Evolutionary conservation across 2,888 invertebrate species (phyloP), one percentile per base, ranked within the genome.

Genomic region (Acanthosepion lycidas): DNA sequence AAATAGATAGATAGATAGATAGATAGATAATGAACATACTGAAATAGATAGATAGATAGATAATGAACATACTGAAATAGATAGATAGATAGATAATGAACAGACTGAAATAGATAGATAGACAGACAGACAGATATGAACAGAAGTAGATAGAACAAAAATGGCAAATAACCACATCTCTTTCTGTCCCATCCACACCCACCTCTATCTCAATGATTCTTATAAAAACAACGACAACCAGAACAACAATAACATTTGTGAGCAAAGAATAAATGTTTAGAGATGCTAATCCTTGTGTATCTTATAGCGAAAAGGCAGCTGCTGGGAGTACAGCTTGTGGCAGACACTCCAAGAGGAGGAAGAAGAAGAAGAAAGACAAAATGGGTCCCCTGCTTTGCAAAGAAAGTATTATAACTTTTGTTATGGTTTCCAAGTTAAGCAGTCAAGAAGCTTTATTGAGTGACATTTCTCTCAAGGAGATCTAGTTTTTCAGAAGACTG

Each of bases 201-300:
- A 15, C n/a, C 8, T 78, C n/a, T 78, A n/a, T n/a, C 78, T 78
- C 33, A n/a, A 78, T 78, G 78, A 33, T 78, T 78, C 78, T 78
- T 78, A 78, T 15, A 78, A 78, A 78, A n/a, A n/a, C 78, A 78
- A 78, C 78, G 15, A 78, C n/a, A 78, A 78, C 59, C 55, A 55
- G 55, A 59, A 59, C 78, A 78, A 78, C n/a, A 78, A 78, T 78
- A 33, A 78, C 78, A 78, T 78, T 78, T 78, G n/a, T 78, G 78
- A n/a, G 78, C 78, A 78, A 78, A 78, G 78, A 78, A 78, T 78
- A 78, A 78, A 78, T 78, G 78, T 78, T 78, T 78, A 78, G 78
- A 78, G 78, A 78, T 78, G 78, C 78, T 78, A 78, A 78, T 78
- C 78, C 78, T n/a, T 78, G 78, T 78, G 78, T 78, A 78, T 78